A percentile compares a stretch with the other conserved stretches of the same genome.
Conservation (phyloP, 2,797 vertebrate species). For the Spizella passerina region DNA sequence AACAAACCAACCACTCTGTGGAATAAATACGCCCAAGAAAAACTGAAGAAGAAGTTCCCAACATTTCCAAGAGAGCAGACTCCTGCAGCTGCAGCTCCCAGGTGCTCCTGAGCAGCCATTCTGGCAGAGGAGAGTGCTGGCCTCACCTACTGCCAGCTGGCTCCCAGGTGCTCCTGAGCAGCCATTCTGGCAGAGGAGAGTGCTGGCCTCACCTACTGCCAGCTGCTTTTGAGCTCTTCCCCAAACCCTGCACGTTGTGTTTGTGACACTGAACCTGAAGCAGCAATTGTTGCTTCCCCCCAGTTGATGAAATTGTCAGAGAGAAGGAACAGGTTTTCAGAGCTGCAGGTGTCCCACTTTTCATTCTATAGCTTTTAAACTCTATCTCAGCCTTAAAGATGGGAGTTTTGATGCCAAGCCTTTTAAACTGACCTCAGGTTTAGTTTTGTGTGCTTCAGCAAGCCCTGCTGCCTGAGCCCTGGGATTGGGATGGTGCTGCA, state of each 20-base stretch:
- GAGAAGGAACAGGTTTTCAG: background rate
- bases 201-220: background rate
- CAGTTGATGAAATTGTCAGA: background rate
- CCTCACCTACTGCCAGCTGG: background rate
- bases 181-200: background rate
- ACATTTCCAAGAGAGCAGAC: background rate
- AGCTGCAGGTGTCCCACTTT: background rate
- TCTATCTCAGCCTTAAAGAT: background rate
- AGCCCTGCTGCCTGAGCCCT: background rate
- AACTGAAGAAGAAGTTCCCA: background rate
- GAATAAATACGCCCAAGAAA: background rate
- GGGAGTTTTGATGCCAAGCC: background rate
- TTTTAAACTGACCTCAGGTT: background rate
- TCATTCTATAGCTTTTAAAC: background rate
- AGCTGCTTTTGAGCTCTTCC: background rate
- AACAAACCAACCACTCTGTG: background rate
- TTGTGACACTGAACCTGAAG: background rate
- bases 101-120: background rate
- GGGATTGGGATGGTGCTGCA: background rate
- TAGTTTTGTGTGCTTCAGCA: background rate
- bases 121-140: background rate
- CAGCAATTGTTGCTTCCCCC: background rate
- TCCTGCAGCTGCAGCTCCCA: background rate
- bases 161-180: background rate
- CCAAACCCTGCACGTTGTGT: rapidly evolving